phyloP scores from a whole-genome alignment of 2,797 vertebrate genomes.

The Nyctalus aviator region DNA sequence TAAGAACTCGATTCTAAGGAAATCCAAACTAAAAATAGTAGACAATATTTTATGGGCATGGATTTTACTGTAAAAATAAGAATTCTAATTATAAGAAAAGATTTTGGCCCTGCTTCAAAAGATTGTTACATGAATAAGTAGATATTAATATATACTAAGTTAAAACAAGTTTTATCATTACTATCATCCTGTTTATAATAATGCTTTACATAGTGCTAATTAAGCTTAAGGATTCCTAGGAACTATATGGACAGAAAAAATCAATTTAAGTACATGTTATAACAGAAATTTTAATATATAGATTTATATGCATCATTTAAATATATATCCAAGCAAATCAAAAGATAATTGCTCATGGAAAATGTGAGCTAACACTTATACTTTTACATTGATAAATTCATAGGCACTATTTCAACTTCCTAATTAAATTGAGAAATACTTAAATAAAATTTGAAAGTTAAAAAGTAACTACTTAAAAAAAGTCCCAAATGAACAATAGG shows the following conservation, averaged over 20 bases:
- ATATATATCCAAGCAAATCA: not conserved
- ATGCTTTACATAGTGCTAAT: not conserved
- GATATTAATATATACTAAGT: conserved; percentile 30
- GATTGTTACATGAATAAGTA: not conserved
- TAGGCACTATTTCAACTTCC: not conserved
- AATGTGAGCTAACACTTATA: not conserved
- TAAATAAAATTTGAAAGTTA: conserved; percentile 11
- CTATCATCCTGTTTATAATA: not conserved
- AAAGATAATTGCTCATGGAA: not conserved
- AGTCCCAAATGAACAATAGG: not conserved
- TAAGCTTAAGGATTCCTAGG: not conserved
- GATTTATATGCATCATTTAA: not conserved
- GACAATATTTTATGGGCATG: not conserved
- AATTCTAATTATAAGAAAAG: not conserved
- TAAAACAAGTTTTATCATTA: not conserved
- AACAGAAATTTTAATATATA: not conserved
- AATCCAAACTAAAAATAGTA: not conserved
- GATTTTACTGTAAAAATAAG: conserved; percentile 17
- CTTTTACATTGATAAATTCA: not conserved
- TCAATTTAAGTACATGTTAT: not conserved
- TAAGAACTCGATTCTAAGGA: conserved; percentile 12
- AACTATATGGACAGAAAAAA: not conserved
- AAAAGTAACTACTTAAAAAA: not conserved
- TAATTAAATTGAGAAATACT: conserved; percentile 1
- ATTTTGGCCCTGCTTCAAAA: not conserved